Conservation (phyloP, 1,140 invertebrate genomes). For the Drosophila jambulina region DNA sequence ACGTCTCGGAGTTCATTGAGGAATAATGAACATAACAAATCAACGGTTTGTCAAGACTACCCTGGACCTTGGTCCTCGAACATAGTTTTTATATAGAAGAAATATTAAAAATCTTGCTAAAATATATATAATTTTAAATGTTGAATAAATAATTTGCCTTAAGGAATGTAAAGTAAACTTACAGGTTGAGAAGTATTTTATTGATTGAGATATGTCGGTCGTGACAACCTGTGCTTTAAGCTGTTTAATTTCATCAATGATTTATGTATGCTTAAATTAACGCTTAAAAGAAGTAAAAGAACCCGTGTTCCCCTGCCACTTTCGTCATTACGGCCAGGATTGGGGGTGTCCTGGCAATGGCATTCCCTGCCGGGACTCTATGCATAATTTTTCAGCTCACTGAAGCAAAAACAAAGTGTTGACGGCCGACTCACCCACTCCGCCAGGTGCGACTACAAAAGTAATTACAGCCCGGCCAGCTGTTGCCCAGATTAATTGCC, state of each 20-base stretch:
- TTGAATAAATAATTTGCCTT: background rate
- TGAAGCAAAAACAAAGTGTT: constrained; percentile 67
- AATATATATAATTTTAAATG: background rate
- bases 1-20: constrained; percentile 29
- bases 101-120: background rate
- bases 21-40: constrained; percentile 81
- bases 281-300: background rate
- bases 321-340: constrained; percentile 55
- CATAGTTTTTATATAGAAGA: background rate
- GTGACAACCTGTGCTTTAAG: background rate
- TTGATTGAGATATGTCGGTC: background rate
- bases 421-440: constrained; percentile 18
- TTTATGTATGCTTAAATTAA: background rate
- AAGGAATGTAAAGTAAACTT: too few species aligned
- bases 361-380: constrained; percentile 29
- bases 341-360: background rate
- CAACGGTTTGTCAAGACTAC: constrained; percentile 47
- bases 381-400: constrained; percentile 78
- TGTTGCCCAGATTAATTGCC: constrained; percentile 75
- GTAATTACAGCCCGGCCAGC: constrained; percentile 68
- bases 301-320: background rate
- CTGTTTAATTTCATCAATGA: background rate
- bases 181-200: background rate
- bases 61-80: background rate
- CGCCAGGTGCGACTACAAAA: constrained; percentile 57